Evolutionary conservation across 2,888 invertebrate species (phyloP).

Genomic region (Apantesis nais): DNA sequence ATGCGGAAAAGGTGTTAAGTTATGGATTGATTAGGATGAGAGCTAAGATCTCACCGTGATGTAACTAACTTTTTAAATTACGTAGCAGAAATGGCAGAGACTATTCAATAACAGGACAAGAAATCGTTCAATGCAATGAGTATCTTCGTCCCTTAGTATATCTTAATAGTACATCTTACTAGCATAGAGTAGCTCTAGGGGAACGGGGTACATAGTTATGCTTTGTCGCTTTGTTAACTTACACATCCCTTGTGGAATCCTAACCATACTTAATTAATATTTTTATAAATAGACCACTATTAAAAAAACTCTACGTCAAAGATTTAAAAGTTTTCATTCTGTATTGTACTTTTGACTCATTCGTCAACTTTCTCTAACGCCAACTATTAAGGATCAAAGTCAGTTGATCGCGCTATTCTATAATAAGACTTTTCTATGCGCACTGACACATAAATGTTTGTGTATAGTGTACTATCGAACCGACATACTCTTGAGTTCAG

Average conservation of each 20-base stretch:
- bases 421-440: conserved; percentile 20
- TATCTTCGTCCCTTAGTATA: not conserved
- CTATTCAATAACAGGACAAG: too few species aligned
- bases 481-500: conserved; percentile 24
- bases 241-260: too few species aligned
- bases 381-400: not conserved
- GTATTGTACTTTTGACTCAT: not conserved
- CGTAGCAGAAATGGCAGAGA: too few species aligned
- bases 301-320: not conserved
- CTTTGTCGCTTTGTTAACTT: too few species aligned
- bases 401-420: conserved; percentile 21
- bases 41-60: too few species aligned
- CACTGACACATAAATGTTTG: conserved; percentile 2
- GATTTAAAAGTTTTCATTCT: not conserved
- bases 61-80: too few species aligned
- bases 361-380: not conserved
- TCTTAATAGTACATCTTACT: not conserved
- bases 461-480: conserved; percentile 3
- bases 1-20: too few species aligned
- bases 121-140: too few species aligned
- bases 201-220: too few species aligned
- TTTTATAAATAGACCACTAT: too few species aligned
- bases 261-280: not conserved
- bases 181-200: too few species aligned
- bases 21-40: too few species aligned